These are phyloP conservation scores for Mormyrops attenuatus DNA, from an alignment of 2,797 vertebrate species.

Conservation along the genomic window DNA sequence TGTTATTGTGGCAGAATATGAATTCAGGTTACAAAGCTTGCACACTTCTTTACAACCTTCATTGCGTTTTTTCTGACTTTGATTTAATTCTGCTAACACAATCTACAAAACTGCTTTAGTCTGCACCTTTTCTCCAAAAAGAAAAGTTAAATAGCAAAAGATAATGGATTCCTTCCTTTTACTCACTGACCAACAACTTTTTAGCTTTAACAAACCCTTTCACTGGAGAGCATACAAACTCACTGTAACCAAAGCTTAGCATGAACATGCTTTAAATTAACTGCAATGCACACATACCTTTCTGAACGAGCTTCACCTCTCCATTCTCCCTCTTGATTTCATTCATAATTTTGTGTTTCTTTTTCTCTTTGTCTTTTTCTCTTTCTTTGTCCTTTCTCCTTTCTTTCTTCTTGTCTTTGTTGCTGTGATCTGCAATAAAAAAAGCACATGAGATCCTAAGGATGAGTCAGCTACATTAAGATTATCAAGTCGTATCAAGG, in stretches of 20 bases:
- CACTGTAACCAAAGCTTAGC: neutral
- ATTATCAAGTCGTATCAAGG: neutral
- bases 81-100: neutral
- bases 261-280: neutral
- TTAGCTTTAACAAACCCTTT: neutral
- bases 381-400: conserved; percentile 77
- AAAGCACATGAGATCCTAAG: conserved; percentile 23
- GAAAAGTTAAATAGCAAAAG: neutral
- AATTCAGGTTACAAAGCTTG: neutral
- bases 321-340: conserved; percentile 94
- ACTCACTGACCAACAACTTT: neutral
- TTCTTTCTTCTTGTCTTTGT: conserved; percentile 69
- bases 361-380: conserved; percentile 74
- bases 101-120: neutral
- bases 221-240: neutral
- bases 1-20: neutral
- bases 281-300: conserved; percentile 67
- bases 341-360: conserved; percentile 83
- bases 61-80: neutral
- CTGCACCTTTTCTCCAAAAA: neutral
- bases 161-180: neutral
- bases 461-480: neutral
- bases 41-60: neutral
- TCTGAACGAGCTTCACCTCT: conserved; percentile 79
- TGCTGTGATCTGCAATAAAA: conserved; percentile 63